These are phyloP conservation scores for Steinernema carpocapsae DNA, from an alignment of 2,888 invertebrate genomes.

Conservation along the genomic window DNA sequence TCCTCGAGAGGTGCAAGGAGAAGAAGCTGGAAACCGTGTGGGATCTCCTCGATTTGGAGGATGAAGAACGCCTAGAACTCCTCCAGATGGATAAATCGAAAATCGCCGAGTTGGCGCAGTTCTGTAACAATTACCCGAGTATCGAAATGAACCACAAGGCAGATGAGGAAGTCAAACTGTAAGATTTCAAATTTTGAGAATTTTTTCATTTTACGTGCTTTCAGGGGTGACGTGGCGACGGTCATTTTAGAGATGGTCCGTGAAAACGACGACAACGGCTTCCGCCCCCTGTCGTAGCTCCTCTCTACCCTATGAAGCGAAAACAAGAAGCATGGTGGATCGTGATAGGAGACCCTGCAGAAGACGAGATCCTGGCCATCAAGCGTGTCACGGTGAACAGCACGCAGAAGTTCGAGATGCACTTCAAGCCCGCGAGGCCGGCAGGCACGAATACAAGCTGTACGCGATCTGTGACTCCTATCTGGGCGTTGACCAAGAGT, in stretches of 20 bases:
- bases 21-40: slow-evolving; percentile 89
- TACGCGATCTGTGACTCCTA: slow-evolving; percentile 99
- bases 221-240: slow-evolving; percentile 82
- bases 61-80: slow-evolving; percentile 77
- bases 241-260: slow-evolving; percentile 85
- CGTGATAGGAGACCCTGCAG: slow-evolving; percentile 93
- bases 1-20: slow-evolving; percentile 87
- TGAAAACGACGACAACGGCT: slow-evolving; percentile 88
- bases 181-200: too few relatives aligned
- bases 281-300: slow-evolving; percentile 85
- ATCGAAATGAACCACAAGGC: slow-evolving; percentile 89
- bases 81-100: slow-evolving; percentile 79
- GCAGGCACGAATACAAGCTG: slow-evolving; percentile 87
- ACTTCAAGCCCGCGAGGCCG: slow-evolving; percentile 77
- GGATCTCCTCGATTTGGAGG: slow-evolving; percentile 92
- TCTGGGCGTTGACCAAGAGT: slow-evolving; percentile 98
- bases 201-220: too few relatives aligned
- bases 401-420: slow-evolving; percentile 83
- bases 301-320: slow-evolving; percentile 87
- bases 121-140: slow-evolving; percentile 98
- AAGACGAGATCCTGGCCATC: slow-evolving; percentile 91
- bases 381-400: slow-evolving; percentile 88
- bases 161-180: slow-evolving; percentile 17
- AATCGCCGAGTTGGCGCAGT: slow-evolving; percentile 96
- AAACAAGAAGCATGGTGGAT: slow-evolving; percentile 84